A percentile compares a stretch with the other conserved stretches of the same genome.
These are phyloP conservation scores for Gisinianus flammeolus DNA, from an alignment of 2,888 invertebrate genomes.

Conservation along the genomic window DNA sequence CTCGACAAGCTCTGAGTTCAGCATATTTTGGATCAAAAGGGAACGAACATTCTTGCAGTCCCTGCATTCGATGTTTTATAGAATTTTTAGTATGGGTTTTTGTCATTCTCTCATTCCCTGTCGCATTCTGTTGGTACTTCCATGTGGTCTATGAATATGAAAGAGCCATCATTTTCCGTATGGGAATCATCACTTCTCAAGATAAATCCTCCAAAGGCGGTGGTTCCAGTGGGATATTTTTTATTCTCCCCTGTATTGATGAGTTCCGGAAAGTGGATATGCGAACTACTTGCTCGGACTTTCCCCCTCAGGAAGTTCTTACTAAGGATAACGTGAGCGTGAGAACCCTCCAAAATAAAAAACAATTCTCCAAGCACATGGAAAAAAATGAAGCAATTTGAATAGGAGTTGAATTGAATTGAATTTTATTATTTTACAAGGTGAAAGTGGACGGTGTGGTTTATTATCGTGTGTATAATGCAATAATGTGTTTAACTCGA, in stretches of 20 bases:
- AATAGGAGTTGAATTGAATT: no score
- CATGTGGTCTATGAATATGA: constrained; percentile 21
- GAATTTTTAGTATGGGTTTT: constrained; percentile 6
- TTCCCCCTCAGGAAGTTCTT: not conserved
- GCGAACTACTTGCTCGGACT: not conserved
- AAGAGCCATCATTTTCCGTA: constrained; percentile 16
- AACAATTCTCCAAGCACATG: no score
- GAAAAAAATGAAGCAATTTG: no score
- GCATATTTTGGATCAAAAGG: not conserved
- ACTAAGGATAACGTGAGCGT: not conserved
- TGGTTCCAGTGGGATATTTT: constrained; percentile 28
- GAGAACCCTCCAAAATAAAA: not conserved
- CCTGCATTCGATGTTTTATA: constrained; percentile 1
- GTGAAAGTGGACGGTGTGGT: constrained; percentile 16
- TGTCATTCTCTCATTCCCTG: constrained; percentile 11
- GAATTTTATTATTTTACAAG: not conserved
- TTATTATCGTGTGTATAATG: constrained; percentile 12
- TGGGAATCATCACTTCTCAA: not conserved
- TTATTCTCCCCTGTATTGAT: constrained; percentile 24
- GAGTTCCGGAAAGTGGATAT: constrained; percentile 24
- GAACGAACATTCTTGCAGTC: not conserved
- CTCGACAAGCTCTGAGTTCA: not conserved
- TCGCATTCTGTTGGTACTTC: constrained; percentile 16
- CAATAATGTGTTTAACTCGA: not conserved
- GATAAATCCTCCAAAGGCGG: not conserved